These are phyloP conservation scores for Lycaena phlaeas DNA, from an alignment of 2,888 invertebrate species.

Conservation along the genomic window DNA sequence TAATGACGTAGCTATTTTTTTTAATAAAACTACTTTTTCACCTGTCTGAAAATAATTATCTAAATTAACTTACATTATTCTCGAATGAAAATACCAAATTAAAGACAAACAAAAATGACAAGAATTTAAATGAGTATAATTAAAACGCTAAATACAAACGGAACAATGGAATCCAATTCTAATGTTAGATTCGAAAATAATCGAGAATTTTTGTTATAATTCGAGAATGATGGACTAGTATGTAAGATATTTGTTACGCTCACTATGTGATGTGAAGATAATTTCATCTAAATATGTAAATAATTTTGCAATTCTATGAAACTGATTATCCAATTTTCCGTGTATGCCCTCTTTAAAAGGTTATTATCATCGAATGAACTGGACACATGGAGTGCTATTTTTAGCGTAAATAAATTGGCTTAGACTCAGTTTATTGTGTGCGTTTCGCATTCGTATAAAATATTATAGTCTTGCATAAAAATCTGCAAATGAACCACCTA, in stretches of 20 bases:
- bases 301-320: too few species aligned
- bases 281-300: too few species aligned
- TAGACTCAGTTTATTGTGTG: slow-evolving; percentile 64
- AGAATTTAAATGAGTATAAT: neutral
- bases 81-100: neutral
- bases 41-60: too few species aligned
- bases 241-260: too few species aligned
- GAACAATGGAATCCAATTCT: neutral
- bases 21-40: too few species aligned
- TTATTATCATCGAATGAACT: slow-evolving; percentile 60
- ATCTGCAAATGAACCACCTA: too few species aligned
- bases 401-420: slow-evolving; percentile 72
- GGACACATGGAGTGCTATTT: slow-evolving; percentile 64
- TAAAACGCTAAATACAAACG: neutral
- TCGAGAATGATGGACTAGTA: too few species aligned
- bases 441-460: slow-evolving; percentile 35
- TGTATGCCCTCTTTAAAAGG: slow-evolving; percentile 55
- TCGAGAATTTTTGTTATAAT: slow-evolving; percentile 28
- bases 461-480: too few species aligned
- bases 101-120: neutral
- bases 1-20: too few species aligned
- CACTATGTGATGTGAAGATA: too few species aligned
- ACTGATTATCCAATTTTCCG: slow-evolving; percentile 24
- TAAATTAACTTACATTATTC: neutral
- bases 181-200: neutral